These are phyloP conservation scores for Sardinella longiceps DNA, from an alignment of 2,797 vertebrate genomes.

Conservation along the genomic window DNA sequence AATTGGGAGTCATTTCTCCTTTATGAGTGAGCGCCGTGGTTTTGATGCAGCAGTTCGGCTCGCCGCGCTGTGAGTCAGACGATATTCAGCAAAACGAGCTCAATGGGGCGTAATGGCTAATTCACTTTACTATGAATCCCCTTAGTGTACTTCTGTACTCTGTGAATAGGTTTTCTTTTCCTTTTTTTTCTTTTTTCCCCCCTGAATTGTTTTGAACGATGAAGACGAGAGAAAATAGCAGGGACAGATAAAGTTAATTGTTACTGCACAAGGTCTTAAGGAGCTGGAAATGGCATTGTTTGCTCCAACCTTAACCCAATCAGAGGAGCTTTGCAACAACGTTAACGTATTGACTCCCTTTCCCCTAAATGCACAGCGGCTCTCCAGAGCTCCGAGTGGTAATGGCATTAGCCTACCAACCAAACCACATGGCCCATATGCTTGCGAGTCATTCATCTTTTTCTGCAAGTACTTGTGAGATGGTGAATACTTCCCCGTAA, in stretches of 20 bases:
- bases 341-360: conserved; percentile 51
- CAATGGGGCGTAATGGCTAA: not conserved
- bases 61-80: not conserved
- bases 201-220: not conserved
- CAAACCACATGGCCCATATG: conserved; percentile 1
- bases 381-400: not conserved
- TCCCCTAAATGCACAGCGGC: conserved; percentile 12
- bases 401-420: not conserved
- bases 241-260: conserved; percentile 38
- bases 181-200: conserved; percentile 26
- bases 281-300: conserved; percentile 58
- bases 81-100: not conserved
- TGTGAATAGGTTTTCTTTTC: not conserved
- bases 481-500: not conserved
- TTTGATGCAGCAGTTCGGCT: not conserved
- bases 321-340: conserved; percentile 43
- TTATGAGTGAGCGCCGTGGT: not conserved
- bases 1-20: conserved; percentile 6
- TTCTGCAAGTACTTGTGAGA: not conserved
- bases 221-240: conserved; percentile 28
- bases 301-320: conserved; percentile 61
- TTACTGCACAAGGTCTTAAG: conserved; percentile 39
- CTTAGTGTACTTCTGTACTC: not conserved
- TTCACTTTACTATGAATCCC: not conserved
- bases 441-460: not conserved